Evolutionary conservation across 2,113 vertebrate genomes (phyloP).

Genomic region (Monopterus albus): DNA sequence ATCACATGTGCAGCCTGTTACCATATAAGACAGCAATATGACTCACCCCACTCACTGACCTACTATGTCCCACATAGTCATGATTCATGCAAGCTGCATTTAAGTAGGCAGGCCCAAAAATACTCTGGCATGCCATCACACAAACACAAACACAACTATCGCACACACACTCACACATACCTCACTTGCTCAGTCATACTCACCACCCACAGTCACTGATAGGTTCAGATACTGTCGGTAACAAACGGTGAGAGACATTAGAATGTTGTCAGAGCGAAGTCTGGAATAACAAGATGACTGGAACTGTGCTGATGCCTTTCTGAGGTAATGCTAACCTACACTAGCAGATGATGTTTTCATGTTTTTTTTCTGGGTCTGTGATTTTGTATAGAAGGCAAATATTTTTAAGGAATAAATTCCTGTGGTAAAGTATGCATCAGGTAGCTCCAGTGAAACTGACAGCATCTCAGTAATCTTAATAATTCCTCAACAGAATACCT

Average conservation of each 20-base stretch:
- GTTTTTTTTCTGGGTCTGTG: conserved; percentile 1
- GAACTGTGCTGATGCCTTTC: conserved; percentile 49
- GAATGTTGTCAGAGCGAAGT: conserved; percentile 61
- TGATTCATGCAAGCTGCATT: conserved; percentile 85
- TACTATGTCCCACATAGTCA: conserved; percentile 86
- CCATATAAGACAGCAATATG: conserved; percentile 84
- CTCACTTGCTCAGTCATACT: conserved; percentile 75
- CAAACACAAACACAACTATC: conserved; percentile 57
- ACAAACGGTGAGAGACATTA: conserved; percentile 64
- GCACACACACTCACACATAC: conserved; percentile 61
- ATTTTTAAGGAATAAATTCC: no score
- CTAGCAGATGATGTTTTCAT: neutral
- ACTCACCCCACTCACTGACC: conserved; percentile 81
- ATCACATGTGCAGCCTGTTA: conserved; percentile 78
- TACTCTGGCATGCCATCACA: conserved; percentile 77
- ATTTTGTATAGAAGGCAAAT: neutral
- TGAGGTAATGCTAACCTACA: conserved; percentile 75
- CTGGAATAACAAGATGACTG: conserved; percentile 71
- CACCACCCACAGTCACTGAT: conserved; percentile 67
- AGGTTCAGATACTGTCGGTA: conserved; percentile 57
- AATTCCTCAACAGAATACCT: neutral
- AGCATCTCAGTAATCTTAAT: neutral
- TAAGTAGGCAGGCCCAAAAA: conserved; percentile 77
- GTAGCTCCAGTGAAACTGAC: neutral
- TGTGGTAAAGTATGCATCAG: conserved; percentile 7